Percentiles rank a stretch among this genome's conserved stretches.
phyloP scores from a whole-genome alignment of 2,888 invertebrate genomes.

The Acrobasis repandana region DNA sequence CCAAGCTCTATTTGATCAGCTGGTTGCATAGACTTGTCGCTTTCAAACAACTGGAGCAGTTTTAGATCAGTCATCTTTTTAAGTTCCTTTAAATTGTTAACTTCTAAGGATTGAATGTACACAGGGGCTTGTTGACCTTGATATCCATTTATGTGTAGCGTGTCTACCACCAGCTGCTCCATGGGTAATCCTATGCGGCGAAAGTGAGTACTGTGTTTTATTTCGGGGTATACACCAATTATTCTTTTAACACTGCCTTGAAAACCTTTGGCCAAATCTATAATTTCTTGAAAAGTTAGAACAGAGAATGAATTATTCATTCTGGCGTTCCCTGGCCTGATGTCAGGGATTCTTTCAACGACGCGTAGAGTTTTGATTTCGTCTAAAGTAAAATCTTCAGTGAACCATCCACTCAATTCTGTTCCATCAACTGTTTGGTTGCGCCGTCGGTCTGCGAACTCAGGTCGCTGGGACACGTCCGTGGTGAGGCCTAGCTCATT shows the following conservation, averaged over 20 bases:
- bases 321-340: conserved; percentile 67
- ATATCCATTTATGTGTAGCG: conserved; percentile 63
- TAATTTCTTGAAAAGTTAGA: conserved; percentile 69
- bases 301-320: conserved; percentile 61
- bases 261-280: conserved; percentile 63
- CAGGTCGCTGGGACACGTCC: conserved; percentile 54
- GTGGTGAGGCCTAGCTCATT: conserved; percentile 65
- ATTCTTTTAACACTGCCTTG: conserved; percentile 57
- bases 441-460: conserved; percentile 56
- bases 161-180: conserved; percentile 58
- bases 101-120: conserved; percentile 74
- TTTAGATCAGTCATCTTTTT: conserved; percentile 60
- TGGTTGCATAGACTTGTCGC: conserved; percentile 47
- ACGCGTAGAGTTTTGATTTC: conserved; percentile 68
- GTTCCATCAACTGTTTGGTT: conserved; percentile 59
- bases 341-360: conserved; percentile 58
- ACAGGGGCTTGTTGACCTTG: conserved; percentile 51
- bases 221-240: conserved; percentile 72
- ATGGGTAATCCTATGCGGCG: conserved; percentile 56
- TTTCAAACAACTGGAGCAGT: conserved; percentile 61
- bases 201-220: conserved; percentile 68
- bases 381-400: conserved; percentile 70
- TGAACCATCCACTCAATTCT: conserved; percentile 63
- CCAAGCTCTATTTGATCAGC: conserved; percentile 55
- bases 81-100: conserved; percentile 64